phyloP scores from a whole-genome alignment of 2,888 invertebrate species.

The Siphonodentalium dalli region DNA sequence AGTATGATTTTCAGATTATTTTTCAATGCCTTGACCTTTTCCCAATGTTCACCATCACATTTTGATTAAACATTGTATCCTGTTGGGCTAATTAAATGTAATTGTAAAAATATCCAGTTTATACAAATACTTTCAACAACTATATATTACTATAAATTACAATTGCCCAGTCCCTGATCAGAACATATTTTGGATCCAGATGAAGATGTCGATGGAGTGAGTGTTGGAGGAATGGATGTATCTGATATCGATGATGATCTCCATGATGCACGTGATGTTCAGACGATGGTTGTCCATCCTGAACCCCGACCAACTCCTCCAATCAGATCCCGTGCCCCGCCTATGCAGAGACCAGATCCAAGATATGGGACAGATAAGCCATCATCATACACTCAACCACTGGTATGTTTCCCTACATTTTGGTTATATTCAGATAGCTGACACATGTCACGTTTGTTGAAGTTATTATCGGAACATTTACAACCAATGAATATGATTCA shows the following conservation, averaged over 20 bases:
- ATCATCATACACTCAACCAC: conserved; percentile 20
- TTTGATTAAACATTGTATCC: too few species aligned
- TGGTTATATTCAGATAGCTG: not conserved
- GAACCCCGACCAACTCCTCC: conserved; percentile 19
- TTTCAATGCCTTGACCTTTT: too few species aligned
- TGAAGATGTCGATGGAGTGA: conserved; percentile 55
- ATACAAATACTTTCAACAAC: too few species aligned
- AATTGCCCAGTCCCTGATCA: not conserved
- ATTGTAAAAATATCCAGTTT: too few species aligned
- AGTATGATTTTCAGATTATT: too few species aligned
- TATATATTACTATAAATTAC: too few species aligned
- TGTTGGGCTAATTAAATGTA: too few species aligned
- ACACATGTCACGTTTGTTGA: not conserved
- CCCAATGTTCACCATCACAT: too few species aligned
- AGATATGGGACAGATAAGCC: conserved; percentile 11
- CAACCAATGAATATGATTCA: too few species aligned
- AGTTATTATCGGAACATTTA: too few species aligned
- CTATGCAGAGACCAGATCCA: conserved; percentile 18
- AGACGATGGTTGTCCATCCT: conserved; percentile 22
- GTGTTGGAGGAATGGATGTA: conserved; percentile 62
- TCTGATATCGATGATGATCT: conserved; percentile 56
- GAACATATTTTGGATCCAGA: conserved; percentile 31
- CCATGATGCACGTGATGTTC: conserved; percentile 2
- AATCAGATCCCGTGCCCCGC: conserved; percentile 17
- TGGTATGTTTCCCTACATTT: conserved; percentile 12